Conservation (phyloP, 2,888 invertebrate genomes). For the Mesorhabditis spiculigera region DNA sequence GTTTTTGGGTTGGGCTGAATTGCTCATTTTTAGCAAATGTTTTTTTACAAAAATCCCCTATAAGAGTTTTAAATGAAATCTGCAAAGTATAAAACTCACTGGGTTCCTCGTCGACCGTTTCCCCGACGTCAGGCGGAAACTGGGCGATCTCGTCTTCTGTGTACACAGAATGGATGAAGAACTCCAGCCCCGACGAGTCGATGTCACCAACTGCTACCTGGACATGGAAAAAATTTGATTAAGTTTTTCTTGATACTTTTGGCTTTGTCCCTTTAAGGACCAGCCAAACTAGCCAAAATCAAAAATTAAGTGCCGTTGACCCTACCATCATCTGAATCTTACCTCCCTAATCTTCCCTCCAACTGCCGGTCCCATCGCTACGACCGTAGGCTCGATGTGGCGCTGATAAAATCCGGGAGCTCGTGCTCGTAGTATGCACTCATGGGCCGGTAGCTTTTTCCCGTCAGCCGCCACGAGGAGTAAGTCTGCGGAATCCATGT, state of each 20-base stretch:
- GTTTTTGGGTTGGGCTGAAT: not conserved
- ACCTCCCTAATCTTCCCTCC: constrained; percentile 29
- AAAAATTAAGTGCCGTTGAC: not conserved
- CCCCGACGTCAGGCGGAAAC: constrained; percentile 21
- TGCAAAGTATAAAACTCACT: constrained; percentile 20
- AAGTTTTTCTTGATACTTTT: too few relatives aligned
- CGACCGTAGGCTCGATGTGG: constrained; percentile 46
- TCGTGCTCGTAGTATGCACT: constrained; percentile 45
- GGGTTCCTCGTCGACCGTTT: constrained; percentile 23
- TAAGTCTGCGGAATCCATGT: constrained; percentile 45
- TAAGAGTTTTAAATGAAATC: constrained; percentile 12
- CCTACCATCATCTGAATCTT: not conserved
- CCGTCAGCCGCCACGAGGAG: constrained; percentile 51
- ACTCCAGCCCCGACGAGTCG: constrained; percentile 48
- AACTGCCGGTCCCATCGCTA: constrained; percentile 35
- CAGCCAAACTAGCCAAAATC: too few relatives aligned
- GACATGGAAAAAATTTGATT: not conserved
- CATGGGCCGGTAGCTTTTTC: constrained; percentile 48
- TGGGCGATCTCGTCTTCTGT: constrained; percentile 52
- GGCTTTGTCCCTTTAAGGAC: too few relatives aligned
- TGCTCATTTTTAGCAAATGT: constrained; percentile 8
- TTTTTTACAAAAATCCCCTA: constrained; percentile 5
- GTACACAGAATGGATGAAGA: constrained; percentile 54
- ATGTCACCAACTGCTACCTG: constrained; percentile 53
- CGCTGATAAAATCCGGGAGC: constrained; percentile 54